Base-by-base conservation (phyloP, 2,888 invertebrate species). In the Dasysyrphus albostriatus region DNA sequence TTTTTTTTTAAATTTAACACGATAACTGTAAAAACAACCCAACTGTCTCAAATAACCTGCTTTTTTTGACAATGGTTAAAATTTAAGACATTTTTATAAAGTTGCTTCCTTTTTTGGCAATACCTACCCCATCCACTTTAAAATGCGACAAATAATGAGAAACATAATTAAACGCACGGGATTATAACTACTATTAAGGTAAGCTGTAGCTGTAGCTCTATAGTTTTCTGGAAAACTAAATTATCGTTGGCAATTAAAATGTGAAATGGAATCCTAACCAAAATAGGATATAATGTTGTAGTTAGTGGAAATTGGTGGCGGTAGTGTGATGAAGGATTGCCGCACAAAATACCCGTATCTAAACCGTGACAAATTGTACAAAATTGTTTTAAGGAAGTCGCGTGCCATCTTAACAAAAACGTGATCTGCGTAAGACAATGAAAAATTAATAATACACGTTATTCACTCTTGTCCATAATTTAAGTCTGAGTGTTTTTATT, bases 121-220 rank as follows among this genome's bases (percentile, higher is more conserved):
- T n/a, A n/a, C n/a, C n/a, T n/a, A n/a, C n/a, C n/a, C n/a, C n/a
- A n/a, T n/a, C n/a, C n/a, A n/a, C n/a, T n/a, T n/a, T n/a, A n/a
- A n/a, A n/a, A n/a, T n/a, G n/a, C n/a, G n/a, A n/a, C n/a, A n/a
- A 54, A 29, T 54, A 54, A 54, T 29, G 54, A 54, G 54, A 3
- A 2, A 14, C 29, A 54, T 54, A 54, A 54, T 54, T 29, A 54
- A 54, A 54, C 29, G 29, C 54, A 10, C 29, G 14, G 7, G 14
- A 14, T 4, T 29, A 54, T 14, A 14, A 14, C 24, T 1, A 12
- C 24, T 3, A n/a, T n/a, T n/a, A n/a, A 1, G 24, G 54, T 29
- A 14, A 14, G 7, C 10, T 32, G 12, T 0, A 29, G 5, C 24
- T 5, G 12, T 7, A 5, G 5, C 29, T 54, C 29, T 5, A 14